Evolutionary conservation across 2,797 vertebrate species (phyloP).

Genomic region (Antrozous pallidus): DNA sequence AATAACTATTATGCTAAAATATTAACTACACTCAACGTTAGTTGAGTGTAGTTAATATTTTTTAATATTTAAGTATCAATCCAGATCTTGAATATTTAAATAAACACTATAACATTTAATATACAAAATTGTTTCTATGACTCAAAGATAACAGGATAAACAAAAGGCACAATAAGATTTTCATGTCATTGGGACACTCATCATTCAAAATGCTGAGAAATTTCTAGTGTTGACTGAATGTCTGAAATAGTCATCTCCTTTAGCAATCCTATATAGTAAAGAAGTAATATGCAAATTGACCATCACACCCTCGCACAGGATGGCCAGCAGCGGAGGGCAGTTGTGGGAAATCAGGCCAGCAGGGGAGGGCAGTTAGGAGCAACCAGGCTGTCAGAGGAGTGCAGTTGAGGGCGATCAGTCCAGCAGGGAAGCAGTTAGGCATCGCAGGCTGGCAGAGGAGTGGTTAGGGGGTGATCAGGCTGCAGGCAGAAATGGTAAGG

Average conservation of each 20-base stretch:
- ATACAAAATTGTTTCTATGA: slow-evolving; percentile 27
- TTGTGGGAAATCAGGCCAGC: too few species aligned
- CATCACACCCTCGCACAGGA: too few species aligned
- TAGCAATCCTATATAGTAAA: not conserved
- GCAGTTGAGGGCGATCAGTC: accelerated
- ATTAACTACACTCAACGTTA: slow-evolving; percentile 29
- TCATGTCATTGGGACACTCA: not conserved
- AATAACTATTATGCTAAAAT: slow-evolving; percentile 20
- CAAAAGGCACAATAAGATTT: not conserved
- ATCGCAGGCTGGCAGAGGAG: too few species aligned
- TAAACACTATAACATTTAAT: not conserved
- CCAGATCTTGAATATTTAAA: slow-evolving; percentile 20
- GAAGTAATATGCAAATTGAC: too few species aligned
- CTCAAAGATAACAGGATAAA: not conserved
- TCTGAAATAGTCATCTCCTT: not conserved
- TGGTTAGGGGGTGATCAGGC: too few species aligned
- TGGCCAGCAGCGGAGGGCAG: too few species aligned
- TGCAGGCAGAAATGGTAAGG: too few species aligned
- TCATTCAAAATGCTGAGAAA: slow-evolving; percentile 23
- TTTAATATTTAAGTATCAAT: not conserved
- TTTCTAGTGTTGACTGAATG: not conserved
- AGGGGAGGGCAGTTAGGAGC: too few species aligned
- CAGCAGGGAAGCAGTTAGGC: too few species aligned
- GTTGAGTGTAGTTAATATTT: not conserved
- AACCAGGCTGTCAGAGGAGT: too few species aligned